A percentile compares a stretch with the other conserved stretches of the same genome.
These are phyloP conservation scores for Ibidorhyncha struthersii DNA, from an alignment of 2,113 vertebrate genomes.

Conservation along the genomic window DNA sequence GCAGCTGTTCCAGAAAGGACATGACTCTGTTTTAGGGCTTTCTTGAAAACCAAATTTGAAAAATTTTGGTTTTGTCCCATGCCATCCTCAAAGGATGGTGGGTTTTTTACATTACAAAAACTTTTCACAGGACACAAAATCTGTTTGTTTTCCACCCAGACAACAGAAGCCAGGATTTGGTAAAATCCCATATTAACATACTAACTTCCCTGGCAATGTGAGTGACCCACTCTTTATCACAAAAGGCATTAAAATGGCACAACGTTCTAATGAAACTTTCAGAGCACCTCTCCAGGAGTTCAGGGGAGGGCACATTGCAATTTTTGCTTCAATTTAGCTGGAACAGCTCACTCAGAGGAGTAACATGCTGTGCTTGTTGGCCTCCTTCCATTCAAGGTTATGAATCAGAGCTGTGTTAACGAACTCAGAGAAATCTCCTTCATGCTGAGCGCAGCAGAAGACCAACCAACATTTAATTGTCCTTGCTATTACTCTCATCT, in stretches of 20 bases:
- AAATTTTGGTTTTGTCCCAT: background rate
- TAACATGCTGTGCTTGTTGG: conserved; percentile 1
- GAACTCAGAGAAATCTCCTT: conserved; percentile 1
- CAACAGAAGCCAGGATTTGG: background rate
- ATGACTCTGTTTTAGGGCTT: background rate
- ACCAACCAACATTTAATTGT: conserved; percentile 14
- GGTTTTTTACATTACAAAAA: background rate
- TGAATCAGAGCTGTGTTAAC: conserved; percentile 31
- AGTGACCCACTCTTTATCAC: background rate
- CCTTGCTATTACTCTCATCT: background rate
- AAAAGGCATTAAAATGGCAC: background rate
- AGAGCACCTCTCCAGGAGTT: background rate
- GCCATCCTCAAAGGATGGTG: background rate
- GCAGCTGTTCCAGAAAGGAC: background rate
- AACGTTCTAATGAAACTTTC: background rate
- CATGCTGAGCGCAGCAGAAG: background rate
- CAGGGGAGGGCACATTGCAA: background rate
- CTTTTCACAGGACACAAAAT: background rate
- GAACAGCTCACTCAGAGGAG: background rate
- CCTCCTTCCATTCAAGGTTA: conserved; percentile 1
- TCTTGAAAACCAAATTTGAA: background rate
- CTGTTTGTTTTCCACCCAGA: background rate
- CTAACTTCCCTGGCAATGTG: background rate
- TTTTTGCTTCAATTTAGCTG: background rate
- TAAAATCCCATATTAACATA: background rate